Conservation (phyloP, 2,888 invertebrate species). For the Auanema sp. region DNA sequence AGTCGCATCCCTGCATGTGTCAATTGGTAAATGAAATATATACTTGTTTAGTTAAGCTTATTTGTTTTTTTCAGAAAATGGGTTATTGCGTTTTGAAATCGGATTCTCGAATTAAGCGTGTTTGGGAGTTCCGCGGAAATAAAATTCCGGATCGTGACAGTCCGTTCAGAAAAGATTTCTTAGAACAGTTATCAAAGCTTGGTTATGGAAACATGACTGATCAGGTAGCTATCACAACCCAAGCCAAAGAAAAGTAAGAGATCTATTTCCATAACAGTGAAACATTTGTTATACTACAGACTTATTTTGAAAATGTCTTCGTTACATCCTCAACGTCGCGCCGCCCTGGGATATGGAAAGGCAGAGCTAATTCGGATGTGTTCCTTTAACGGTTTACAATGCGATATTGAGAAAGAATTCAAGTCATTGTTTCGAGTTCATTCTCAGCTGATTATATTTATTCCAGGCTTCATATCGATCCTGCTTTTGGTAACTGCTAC, state of each 20-base stretch:
- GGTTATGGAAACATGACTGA: slow-evolving; percentile 62
- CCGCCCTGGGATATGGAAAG: slow-evolving; percentile 43
- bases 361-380: slow-evolving; percentile 54
- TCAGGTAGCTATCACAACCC: slow-evolving; percentile 62
- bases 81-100: slow-evolving; percentile 58
- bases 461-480: slow-evolving; percentile 55
- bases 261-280: background rate
- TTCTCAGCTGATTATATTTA: slow-evolving; percentile 6
- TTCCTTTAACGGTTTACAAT: slow-evolving; percentile 60
- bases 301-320: slow-evolving; percentile 60
- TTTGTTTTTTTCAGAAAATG: slow-evolving; percentile 24
- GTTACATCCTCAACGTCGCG: slow-evolving; percentile 34
- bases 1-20: slow-evolving; percentile 56
- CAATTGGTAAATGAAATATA: slow-evolving; percentile 42
- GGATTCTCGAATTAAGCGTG: slow-evolving; percentile 46
- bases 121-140: slow-evolving; percentile 61
- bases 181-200: slow-evolving; percentile 54
- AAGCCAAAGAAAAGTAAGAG: slow-evolving; percentile 58
- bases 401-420: slow-evolving; percentile 57
- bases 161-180: slow-evolving; percentile 54
- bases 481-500: slow-evolving; percentile 62
- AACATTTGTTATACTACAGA: slow-evolving; percentile 25
- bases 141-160: slow-evolving; percentile 38
- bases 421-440: slow-evolving; percentile 21
- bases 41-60: background rate